These are phyloP conservation scores for Noctua janthina DNA, from an alignment of 2,888 invertebrate genomes.

Conservation along the genomic window DNA sequence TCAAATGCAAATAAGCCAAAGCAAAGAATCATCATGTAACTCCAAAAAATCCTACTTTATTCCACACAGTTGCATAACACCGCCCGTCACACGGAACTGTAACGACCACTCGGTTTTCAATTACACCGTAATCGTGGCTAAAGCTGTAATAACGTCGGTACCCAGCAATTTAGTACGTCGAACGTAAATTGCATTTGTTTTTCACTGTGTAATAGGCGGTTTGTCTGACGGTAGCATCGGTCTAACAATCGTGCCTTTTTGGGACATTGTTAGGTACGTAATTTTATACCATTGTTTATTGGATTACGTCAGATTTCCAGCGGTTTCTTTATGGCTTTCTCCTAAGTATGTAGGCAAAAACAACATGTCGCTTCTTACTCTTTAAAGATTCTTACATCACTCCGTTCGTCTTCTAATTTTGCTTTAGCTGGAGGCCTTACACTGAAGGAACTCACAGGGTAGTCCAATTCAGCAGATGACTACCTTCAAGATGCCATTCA, in stretches of 20 bases:
- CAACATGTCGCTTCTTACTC: not conserved
- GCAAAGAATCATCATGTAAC: conserved; percentile 22
- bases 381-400: not conserved
- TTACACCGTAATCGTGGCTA: conserved; percentile 87
- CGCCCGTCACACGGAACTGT: conserved; percentile 77
- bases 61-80: conserved; percentile 64
- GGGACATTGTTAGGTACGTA: not conserved
- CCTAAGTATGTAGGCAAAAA: too few relatives aligned
- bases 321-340: not conserved
- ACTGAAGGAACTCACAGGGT: too few relatives aligned
- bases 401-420: not conserved
- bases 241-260: conserved; percentile 47
- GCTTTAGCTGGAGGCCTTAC: too few relatives aligned
- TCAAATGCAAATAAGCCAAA: not conserved
- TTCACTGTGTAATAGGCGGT: conserved; percentile 71
- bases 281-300: conserved; percentile 9
- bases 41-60: conserved; percentile 64
- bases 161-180: conserved; percentile 82
- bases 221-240: conserved; percentile 56
- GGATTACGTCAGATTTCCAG: not conserved
- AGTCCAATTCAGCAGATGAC: too few relatives aligned
- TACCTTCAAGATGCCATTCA: too few relatives aligned
- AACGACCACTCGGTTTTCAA: conserved; percentile 87
- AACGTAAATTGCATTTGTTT: conserved; percentile 86
- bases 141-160: conserved; percentile 82